Evolutionary conservation across 2,797 vertebrate genomes (phyloP), one percentile per base, ranked within the genome.

Genomic region (Notolepis coatsorum): DNA sequence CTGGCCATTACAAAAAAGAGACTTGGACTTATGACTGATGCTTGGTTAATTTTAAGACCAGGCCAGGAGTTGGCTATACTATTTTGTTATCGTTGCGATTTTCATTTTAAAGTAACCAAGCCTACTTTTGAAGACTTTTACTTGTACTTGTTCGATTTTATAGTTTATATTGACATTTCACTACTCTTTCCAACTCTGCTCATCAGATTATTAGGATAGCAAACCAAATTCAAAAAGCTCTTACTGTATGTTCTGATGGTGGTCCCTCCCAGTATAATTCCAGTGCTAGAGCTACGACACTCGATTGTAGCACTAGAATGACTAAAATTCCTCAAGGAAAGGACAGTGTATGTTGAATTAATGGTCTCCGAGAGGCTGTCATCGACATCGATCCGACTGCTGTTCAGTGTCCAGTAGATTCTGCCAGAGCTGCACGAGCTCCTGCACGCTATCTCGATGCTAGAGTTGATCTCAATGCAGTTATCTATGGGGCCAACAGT

Each of bases 171-270:
- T n/a, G 38, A 6, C 6, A 6, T 6, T 17, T 41, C 13, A 41
- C 17, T 13, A 15, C 13, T n/a, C 13, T 10, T 12, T 17, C 30
- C 17, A 31, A 9, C 8, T 18, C 28, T 17, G 3, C 15, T 10
- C 8, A 12, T 43, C 33, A 8, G n/a, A 23, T 3, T 6, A 9
- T n/a, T 0, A 13, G 7, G 45, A 28, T 20, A 42, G 3, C 1
- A 48, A 38, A 18, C 2, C 47, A 50, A 4, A 2, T 23, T 1
- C 3, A 41, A 24, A 50, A 33, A 7, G 23, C 0, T 12, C 82
- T 84, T 74, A 91, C 90, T n/a, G 59, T 84, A 90, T 1, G 82
- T 79, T 31, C 0, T 57, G 58, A 91, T 66, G 25, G 0, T 68
- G 51, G 70, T 71, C 51, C 90, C 90, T 33, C 75, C 87, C 0